phyloP scores from a whole-genome alignment of 2,888 invertebrate genomes.

The Pinctada fucata region DNA sequence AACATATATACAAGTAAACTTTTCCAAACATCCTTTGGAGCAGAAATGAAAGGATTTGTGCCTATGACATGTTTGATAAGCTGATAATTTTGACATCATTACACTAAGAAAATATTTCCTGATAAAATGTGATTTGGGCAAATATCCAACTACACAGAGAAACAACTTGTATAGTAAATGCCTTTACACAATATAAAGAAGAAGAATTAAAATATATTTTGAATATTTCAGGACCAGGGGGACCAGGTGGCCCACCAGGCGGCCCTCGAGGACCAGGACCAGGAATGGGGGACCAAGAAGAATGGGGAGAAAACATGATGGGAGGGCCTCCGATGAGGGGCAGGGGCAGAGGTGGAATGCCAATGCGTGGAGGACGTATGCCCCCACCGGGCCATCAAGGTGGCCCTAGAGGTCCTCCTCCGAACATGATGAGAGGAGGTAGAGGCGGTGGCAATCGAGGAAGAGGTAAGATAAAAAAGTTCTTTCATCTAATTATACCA shows the following conservation, averaged over 20 bases:
- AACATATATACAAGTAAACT: too few relatives aligned
- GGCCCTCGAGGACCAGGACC: constrained; percentile 30
- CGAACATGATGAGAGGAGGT: constrained; percentile 44
- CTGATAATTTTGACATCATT: too few relatives aligned
- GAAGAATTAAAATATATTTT: too few relatives aligned
- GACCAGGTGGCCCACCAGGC: constrained; percentile 26
- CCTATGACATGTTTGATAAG: too few relatives aligned
- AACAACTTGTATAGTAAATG: too few relatives aligned
- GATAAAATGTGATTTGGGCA: too few relatives aligned
- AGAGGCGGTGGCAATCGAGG: constrained; percentile 31
- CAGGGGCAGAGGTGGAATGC: constrained; percentile 46
- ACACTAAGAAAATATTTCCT: too few relatives aligned
- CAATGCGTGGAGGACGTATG: constrained; percentile 44
- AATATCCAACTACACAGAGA: too few relatives aligned
- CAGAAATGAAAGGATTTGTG: too few relatives aligned
- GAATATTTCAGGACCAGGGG: background rate
- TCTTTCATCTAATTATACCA: background rate
- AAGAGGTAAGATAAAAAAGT: constrained; percentile 27
- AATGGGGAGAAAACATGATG: constrained; percentile 54
- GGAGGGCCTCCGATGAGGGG: constrained; percentile 52
- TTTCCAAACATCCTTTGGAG: too few relatives aligned
- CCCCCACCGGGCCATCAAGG: constrained; percentile 39
- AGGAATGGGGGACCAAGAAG: constrained; percentile 38
- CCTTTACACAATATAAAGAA: too few relatives aligned
- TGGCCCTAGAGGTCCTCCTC: constrained; percentile 32